Percentiles rank a stretch among this genome's conserved stretches.
These are phyloP conservation scores for Otocyon megalotis DNA, from an alignment of 2,113 vertebrate genomes.

Conservation along the genomic window DNA sequence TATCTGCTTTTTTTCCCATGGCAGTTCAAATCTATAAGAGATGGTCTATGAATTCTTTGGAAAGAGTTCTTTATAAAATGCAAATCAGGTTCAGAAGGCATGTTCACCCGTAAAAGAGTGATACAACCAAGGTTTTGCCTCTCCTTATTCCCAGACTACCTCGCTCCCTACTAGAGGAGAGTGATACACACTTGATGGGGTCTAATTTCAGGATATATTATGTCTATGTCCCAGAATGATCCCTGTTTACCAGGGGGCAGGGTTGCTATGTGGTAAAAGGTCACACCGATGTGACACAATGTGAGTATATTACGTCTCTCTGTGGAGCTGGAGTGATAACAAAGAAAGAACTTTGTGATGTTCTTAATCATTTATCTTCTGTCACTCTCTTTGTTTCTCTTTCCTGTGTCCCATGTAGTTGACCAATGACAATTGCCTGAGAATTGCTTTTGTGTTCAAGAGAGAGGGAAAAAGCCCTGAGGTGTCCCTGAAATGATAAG, in stretches of 20 bases:
- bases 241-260: background rate
- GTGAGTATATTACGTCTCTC: background rate
- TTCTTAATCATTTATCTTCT: background rate
- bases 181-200: background rate
- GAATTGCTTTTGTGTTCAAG: background rate
- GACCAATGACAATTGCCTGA: background rate
- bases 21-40: background rate
- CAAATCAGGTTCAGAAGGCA: background rate
- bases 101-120: background rate
- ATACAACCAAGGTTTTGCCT: background rate
- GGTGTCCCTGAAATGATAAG: background rate
- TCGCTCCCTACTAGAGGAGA: background rate
- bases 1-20: background rate
- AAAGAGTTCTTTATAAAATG: background rate
- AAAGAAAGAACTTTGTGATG: background rate
- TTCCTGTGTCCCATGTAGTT: background rate
- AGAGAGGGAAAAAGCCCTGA: background rate
- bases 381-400: background rate
- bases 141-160: background rate
- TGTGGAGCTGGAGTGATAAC: background rate
- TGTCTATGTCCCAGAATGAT: background rate
- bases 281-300: background rate
- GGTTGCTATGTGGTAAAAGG: background rate
- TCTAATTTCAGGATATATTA: background rate
- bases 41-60: background rate